Conservation (phyloP, 2,797 vertebrate genomes). For the Argentina silus region DNA sequence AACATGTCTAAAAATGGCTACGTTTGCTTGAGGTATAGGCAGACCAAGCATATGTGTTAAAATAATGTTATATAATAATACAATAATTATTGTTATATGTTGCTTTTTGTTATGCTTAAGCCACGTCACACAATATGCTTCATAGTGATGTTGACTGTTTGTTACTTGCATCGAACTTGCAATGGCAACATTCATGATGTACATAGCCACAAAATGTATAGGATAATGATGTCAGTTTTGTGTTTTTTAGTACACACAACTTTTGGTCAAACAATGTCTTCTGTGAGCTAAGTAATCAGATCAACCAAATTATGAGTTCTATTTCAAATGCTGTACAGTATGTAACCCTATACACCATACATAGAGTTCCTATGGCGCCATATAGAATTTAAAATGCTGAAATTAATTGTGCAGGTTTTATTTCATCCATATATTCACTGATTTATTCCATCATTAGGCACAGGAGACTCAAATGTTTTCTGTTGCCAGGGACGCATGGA, state of each 20-base stretch:
- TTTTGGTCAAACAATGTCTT: too few species aligned
- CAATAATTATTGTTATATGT: too few species aligned
- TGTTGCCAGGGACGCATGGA: constrained; percentile 92
- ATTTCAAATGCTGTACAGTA: too few species aligned
- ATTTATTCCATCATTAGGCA: not conserved
- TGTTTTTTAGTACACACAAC: too few species aligned
- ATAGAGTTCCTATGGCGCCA: too few species aligned
- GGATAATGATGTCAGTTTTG: too few species aligned
- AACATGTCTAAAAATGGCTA: constrained; percentile 4
- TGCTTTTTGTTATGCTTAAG: not conserved
- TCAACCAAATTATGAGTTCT: too few species aligned
- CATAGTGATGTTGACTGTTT: not conserved
- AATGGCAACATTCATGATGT: not conserved
- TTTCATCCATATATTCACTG: not conserved
- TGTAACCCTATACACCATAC: too few species aligned
- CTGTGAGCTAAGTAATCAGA: too few species aligned
- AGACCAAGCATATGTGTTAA: not conserved
- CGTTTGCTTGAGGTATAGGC: not conserved
- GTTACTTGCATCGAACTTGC: not conserved
- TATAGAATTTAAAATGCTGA: too few species aligned
- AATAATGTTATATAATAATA: too few species aligned
- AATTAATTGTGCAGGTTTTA: not conserved
- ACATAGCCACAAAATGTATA: too few species aligned
- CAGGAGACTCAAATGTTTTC: constrained; percentile 17
- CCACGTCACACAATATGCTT: not conserved